Conservation (phyloP, 2,113 vertebrate species). For the Clarias magur region DNA sequence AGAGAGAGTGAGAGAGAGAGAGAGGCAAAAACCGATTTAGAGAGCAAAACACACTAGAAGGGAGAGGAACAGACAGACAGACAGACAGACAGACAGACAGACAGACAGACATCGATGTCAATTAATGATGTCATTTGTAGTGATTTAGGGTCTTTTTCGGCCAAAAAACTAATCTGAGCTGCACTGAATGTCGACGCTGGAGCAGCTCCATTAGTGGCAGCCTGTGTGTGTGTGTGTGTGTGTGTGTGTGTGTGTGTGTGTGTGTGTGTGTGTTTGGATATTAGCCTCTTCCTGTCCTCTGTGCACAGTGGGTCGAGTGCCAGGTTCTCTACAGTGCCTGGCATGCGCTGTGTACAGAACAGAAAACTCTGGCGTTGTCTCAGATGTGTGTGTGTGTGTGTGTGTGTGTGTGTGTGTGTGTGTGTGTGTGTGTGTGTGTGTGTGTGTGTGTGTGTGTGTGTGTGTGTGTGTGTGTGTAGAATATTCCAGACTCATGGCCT, state of each 20-base stretch:
- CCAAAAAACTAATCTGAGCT: neutral
- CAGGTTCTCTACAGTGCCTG: conserved; percentile 30
- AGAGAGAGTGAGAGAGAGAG: no score
- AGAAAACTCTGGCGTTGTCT: neutral
- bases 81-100: neutral
- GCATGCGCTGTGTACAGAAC: neutral
- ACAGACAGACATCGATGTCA: neutral
- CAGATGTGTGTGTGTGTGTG: neutral
- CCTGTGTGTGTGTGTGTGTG: neutral
- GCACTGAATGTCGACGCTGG: neutral
- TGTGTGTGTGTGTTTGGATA: conserved; percentile 42
- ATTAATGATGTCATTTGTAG: neutral
- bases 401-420: no score
- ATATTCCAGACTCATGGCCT: neutral
- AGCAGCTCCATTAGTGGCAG: conserved; percentile 31
- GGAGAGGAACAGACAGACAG: neutral
- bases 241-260: conserved; percentile 3
- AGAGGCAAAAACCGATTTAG: neutral
- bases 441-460: no score
- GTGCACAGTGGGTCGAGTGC: conserved; percentile 19
- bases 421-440: no score
- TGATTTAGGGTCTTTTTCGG: neutral
- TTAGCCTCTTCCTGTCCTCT: conserved; percentile 43
- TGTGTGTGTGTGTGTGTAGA: neutral
- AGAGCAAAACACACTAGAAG: neutral